A percentile compares a stretch with the other conserved stretches of the same genome.
Conservation (phyloP, 1,140 invertebrate genomes). For the Ips typographus region DNA sequence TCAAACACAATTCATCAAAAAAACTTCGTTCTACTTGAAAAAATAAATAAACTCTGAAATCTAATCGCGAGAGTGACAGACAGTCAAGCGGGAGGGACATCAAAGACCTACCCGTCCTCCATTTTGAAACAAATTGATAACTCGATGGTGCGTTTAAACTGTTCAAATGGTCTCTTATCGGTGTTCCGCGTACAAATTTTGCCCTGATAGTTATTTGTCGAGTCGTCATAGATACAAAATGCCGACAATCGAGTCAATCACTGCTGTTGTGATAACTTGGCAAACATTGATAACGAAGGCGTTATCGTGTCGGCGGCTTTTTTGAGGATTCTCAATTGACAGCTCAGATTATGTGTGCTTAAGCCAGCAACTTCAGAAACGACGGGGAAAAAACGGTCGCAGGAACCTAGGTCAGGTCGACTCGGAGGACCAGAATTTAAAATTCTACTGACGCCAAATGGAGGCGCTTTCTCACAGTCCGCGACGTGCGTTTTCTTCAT, state of each 20-base stretch:
- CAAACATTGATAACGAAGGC: conserved; percentile 25
- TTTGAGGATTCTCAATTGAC: conserved; percentile 28
- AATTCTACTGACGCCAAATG: conserved; percentile 3
- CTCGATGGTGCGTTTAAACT: conserved; percentile 3
- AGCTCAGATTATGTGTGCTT: conserved; percentile 2
- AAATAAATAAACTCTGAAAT: conserved; percentile 21
- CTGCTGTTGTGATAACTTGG: conserved; percentile 17
- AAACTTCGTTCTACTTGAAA: background rate
- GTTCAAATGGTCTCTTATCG: conserved; percentile 9
- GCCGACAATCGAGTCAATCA: conserved; percentile 36
- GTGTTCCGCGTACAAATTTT: conserved; percentile 23
- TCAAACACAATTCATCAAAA: conserved; percentile 14
- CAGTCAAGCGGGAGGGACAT: conserved; percentile 4
- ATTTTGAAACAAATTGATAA: conserved; percentile 28
- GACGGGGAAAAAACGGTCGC: no score
- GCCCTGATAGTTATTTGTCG: conserved; percentile 25
- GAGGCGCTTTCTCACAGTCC: conserved; percentile 13
- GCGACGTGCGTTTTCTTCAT: conserved; percentile 8
- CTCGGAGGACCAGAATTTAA: background rate
- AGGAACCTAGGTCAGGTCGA: no score
- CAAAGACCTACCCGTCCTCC: conserved; percentile 12
- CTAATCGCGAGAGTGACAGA: conserved; percentile 20
- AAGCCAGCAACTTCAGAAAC: no score
- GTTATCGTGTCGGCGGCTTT: conserved; percentile 17
- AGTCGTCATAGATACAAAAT: conserved; percentile 13